Evolutionary conservation across 2,113 vertebrate species (phyloP).

Genomic region (Hyla sarda): DNA sequence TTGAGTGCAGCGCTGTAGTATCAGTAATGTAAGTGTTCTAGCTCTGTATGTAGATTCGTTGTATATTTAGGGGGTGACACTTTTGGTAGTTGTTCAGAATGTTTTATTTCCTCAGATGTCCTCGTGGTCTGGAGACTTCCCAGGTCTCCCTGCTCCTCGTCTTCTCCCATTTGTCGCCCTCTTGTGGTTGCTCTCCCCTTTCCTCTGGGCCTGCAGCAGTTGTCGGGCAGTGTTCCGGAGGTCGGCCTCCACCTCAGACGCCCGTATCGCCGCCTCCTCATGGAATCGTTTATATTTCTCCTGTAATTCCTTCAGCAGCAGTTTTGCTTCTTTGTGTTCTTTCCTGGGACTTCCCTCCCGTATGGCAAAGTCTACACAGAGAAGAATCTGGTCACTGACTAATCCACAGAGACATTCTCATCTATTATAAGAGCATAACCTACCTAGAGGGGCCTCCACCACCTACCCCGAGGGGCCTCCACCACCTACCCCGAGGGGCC

Average conservation of each 20-base stretch:
- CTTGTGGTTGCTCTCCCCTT: not conserved
- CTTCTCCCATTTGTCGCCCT: not conserved
- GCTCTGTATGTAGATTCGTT: not conserved
- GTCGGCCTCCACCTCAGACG: not conserved
- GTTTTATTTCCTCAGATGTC: too few species aligned
- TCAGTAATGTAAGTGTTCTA: not conserved
- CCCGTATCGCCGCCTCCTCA: fast-evolving
- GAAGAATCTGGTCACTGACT: not conserved
- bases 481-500: slow-evolving; percentile 74
- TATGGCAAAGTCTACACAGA: not conserved
- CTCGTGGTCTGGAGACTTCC: too few species aligned
- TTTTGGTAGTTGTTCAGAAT: too few species aligned
- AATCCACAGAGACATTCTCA: not conserved
- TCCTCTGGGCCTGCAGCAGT: not conserved
- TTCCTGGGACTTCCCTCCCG: slow-evolving; percentile 42
- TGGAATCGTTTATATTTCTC: slow-evolving; percentile 58
- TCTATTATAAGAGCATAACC: not conserved
- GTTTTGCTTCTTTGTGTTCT: slow-evolving; percentile 63
- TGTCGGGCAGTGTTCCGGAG: not conserved
- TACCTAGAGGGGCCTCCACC: slow-evolving; percentile 76
- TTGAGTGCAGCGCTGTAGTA: not conserved
- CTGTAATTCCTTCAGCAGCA: slow-evolving; percentile 67
- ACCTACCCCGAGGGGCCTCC: slow-evolving; percentile 76
- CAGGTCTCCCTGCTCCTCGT: not conserved
- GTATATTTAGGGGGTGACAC: too few species aligned